Evolutionary conservation across 2,113 vertebrate species (phyloP).

Genomic region (Lates calcarifer): DNA sequence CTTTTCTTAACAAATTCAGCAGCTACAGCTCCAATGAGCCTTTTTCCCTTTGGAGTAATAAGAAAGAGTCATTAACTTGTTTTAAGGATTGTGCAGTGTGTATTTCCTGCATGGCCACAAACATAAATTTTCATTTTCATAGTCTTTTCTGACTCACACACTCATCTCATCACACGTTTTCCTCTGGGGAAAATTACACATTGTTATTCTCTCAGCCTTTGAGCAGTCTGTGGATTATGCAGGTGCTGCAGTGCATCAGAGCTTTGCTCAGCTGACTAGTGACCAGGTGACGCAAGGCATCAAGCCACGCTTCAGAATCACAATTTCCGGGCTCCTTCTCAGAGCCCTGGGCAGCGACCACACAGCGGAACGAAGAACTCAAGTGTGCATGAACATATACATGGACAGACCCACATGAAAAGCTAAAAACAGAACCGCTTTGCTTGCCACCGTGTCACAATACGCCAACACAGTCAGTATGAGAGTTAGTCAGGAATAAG

Average conservation of each 20-base stretch:
- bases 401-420: slow-evolving; percentile 24
- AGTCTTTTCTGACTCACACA: slow-evolving; percentile 8
- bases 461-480: slow-evolving; percentile 42
- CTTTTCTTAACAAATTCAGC: slow-evolving; percentile 20
- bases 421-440: slow-evolving; percentile 54
- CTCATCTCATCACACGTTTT: slow-evolving; percentile 26
- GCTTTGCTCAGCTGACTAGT: slow-evolving; percentile 35
- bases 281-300: slow-evolving; percentile 46
- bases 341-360: slow-evolving; percentile 21
- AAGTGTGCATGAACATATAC: background rate
- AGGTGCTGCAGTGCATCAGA: slow-evolving; percentile 59
- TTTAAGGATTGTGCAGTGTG: slow-evolving; percentile 8
- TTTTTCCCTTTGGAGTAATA: slow-evolving; percentile 6
- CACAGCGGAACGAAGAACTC: slow-evolving; percentile 9
- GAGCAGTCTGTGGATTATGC: slow-evolving; percentile 29
- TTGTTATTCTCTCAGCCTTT: slow-evolving; percentile 28
- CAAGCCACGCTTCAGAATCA: slow-evolving; percentile 38
- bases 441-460: slow-evolving; percentile 21
- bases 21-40: slow-evolving; percentile 10
- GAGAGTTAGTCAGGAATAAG: slow-evolving; percentile 39
- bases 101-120: slow-evolving; percentile 14
- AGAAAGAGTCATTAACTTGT: background rate
- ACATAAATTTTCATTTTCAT: slow-evolving; percentile 15
- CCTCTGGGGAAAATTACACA: slow-evolving; percentile 2
- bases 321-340: slow-evolving; percentile 39